Base-by-base conservation (phyloP, 2,888 invertebrate species). In the Hecatera dysodea region DNA sequence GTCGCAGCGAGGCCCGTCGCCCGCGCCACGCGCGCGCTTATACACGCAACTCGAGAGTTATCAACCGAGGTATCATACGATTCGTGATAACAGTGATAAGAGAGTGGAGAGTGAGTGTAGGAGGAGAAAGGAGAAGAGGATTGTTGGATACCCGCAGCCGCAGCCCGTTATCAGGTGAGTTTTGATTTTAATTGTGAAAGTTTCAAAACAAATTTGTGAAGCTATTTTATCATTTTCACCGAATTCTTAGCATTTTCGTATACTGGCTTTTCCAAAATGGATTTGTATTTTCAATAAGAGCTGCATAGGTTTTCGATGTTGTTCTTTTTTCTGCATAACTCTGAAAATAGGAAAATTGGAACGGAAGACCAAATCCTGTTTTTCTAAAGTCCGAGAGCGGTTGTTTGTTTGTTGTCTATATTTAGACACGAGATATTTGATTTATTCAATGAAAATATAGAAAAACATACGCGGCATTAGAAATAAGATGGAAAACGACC, bases 41-140 rank as follows among this genome's bases (percentile, higher is more conserved):
- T 92, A 92, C 81, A 90, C 95, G 92, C 95, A 95, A 92, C 94
- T 96, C 55, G 96, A 96, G 89, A 95, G 95, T 93, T 96, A 96
- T 83, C 96, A 96, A 62, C 96, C 96, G 74, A 87, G 93, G 75
- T 96, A 96, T 83, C 96, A 96, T 85, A 96, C 96, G 72, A 95
- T 96, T 82, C 93, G 96, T 90, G 94, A 96, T 84, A 93, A 88
- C 83, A 93, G 94, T 94, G 95, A 92, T 89, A 94, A 93, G 85
- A 94, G 87, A 92, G 94, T 94, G 92, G 94, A 94, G 69, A 94
- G 94, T 94, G 95, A 95, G 91, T 93, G 92, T 76, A 87, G 93
- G 81, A 91, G 90, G 83, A 88, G 91, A 76, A 94, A 91, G 87
- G 94, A 94, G 75, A 91, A 89, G 84, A 90, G 93, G 90, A 91